Evolutionary conservation across 2,797 vertebrate genomes (phyloP).

Genomic region (Eurystomus glaucurus): DNA sequence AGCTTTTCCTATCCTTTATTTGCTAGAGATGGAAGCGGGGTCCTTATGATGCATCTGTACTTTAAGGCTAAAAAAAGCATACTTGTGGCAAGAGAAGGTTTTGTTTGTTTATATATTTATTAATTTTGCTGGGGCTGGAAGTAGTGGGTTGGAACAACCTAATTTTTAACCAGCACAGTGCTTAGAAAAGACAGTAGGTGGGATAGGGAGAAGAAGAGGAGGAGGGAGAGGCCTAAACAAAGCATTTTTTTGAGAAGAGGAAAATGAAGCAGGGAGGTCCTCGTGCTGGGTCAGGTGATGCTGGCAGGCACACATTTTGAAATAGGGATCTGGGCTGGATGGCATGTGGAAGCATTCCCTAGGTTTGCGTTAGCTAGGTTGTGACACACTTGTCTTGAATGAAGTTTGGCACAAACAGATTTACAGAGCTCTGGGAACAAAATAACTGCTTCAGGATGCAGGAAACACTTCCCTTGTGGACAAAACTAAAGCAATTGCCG

Average conservation of each 20-base stretch:
- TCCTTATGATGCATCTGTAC: rapidly evolving
- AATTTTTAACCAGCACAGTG: neutral
- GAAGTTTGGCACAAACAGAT: constrained; percentile 3
- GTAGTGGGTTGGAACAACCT: neutral
- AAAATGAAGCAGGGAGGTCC: neutral
- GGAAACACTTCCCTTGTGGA: neutral
- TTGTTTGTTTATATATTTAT: neutral
- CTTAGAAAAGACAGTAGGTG: neutral
- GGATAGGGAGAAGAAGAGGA: neutral
- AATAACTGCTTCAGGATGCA: neutral
- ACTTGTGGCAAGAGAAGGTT: neutral
- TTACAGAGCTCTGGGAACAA: neutral
- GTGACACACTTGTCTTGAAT: neutral
- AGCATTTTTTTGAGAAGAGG: neutral
- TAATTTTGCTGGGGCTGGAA: neutral
- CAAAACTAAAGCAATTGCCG: neutral
- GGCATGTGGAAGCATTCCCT: neutral
- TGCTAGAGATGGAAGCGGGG: neutral
- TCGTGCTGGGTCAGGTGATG: neutral
- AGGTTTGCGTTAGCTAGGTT: neutral
- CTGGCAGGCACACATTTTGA: neutral
- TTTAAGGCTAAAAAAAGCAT: neutral
- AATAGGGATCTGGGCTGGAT: neutral
- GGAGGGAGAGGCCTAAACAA: neutral
- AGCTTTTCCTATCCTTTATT: neutral